Evolutionary conservation across 2,113 vertebrate genomes (phyloP).

Genomic region (Gobius niger): DNA sequence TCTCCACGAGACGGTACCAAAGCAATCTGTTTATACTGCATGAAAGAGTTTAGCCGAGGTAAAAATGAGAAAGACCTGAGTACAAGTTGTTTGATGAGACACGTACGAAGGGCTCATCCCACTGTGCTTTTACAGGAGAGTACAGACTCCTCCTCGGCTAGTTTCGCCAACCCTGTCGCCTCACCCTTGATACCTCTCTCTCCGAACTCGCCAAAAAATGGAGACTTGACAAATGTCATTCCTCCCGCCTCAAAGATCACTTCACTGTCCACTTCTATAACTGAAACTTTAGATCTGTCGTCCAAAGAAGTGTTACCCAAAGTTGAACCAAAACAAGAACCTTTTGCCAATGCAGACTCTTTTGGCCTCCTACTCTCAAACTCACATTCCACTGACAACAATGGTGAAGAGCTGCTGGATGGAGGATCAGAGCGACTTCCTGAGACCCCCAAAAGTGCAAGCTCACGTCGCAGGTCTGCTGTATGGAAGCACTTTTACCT

Average conservation of each 20-base stretch:
- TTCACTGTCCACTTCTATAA: conserved; percentile 83
- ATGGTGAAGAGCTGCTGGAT: conserved; percentile 80
- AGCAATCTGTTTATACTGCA: conserved; percentile 97
- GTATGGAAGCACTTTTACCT: conserved; percentile 99
- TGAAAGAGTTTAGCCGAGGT: conserved; percentile 97
- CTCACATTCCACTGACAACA: conserved; percentile 74
- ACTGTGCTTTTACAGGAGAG: conserved; percentile 85
- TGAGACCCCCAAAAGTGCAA: conserved; percentile 82
- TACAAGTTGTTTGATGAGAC: conserved; percentile 97
- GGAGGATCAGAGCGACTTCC: conserved; percentile 74
- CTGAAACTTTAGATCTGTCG: conserved; percentile 77
- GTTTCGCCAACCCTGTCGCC: conserved; percentile 69
- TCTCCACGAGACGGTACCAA: conserved; percentile 96
- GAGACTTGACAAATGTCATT: conserved; percentile 67
- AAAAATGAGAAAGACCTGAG: conserved; percentile 98
- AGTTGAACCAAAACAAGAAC: conserved; percentile 81
- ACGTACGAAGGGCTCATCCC: conserved; percentile 93
- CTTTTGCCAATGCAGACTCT: conserved; percentile 72
- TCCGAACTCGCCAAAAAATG: conserved; percentile 81
- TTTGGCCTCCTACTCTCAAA: conserved; percentile 62
- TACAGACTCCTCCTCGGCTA: conserved; percentile 71
- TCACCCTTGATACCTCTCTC: conserved; percentile 78
- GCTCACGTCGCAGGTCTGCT: conserved; percentile 89
- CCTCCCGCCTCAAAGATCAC: conserved; percentile 73
- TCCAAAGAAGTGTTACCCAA: conserved; percentile 84